Base-by-base conservation (phyloP, 2,888 invertebrate genomes). In the Nemotelus nigrinus region DNA sequence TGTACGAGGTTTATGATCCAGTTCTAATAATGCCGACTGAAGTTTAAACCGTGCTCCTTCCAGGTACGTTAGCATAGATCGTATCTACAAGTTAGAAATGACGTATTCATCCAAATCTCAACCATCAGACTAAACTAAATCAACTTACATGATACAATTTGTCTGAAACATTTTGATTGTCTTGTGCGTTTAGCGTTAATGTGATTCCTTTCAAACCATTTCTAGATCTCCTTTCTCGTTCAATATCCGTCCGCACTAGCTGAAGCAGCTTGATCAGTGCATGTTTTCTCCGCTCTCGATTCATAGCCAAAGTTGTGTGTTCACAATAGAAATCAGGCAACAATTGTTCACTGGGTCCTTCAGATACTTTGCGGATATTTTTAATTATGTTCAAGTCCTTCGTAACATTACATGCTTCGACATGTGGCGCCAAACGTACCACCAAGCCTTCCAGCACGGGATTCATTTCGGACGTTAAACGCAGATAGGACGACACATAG, bases 311-410 rank as follows among this genome's bases (percentile, higher is more conserved):
- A 2, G 95, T 95, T 81, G 95, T 93, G 87, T 98, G 97, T 85
- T 98, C 97, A 83, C 97, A 96, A 88, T 97, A 97, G 88, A 96
- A 97, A 87, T 97, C 97, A 0, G 97, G 96, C 80, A 98, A 88
- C 75, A 96, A 89, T 86, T 97, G 97, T 84, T 97, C 97, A 81
- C 90, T 90, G 67, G 90, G 89, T 0, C 90, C 91, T 55, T 90
- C 89, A 0, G 87, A 85, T 71, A 85, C 84, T 74, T 85, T 83
- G 0, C 87, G 82, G 2, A 87, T 87, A 78, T 87, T 86, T 78
- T 87, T 86, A 10, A 87, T 84, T 60, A 87, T 85, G 78, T 82
- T 84, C 83, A 87, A 82, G 76, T 87, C 87, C 81, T 87, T 87
- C 75, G 84, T 83, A 68, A 86, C 85, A 82, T 87, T 87, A 76